phyloP scores from a whole-genome alignment of 2,797 vertebrate species.

The Urosaurus nigricauda region DNA sequence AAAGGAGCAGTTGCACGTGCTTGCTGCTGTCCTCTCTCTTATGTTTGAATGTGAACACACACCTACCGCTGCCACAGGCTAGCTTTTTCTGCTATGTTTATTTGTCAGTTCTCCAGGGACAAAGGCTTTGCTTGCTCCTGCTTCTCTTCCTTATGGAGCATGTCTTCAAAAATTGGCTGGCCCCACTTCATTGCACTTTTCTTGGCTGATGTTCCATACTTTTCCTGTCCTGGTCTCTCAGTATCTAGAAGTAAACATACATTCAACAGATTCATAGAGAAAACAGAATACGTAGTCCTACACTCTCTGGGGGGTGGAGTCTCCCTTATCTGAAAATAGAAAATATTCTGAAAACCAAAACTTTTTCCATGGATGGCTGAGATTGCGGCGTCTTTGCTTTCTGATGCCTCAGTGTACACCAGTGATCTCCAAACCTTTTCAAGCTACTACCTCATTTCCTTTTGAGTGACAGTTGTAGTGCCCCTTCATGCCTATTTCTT shows the following conservation, averaged over 20 bases:
- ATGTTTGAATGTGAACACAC: not conserved
- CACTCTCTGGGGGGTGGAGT: too few relatives aligned
- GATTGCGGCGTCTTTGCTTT: too few relatives aligned
- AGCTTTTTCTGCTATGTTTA: conserved; percentile 59
- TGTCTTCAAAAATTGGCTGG: conserved; percentile 69
- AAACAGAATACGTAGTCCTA: rapidly evolving
- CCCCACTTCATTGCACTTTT: conserved; percentile 70
- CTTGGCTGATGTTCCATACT: conserved; percentile 66
- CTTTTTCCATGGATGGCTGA: too few relatives aligned
- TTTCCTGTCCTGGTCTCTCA: conserved; percentile 74
- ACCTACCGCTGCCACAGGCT: conserved; percentile 52
- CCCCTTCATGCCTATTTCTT: too few relatives aligned
- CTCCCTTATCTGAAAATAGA: too few relatives aligned
- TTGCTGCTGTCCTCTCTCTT: not conserved
- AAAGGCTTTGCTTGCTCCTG: conserved; percentile 64
- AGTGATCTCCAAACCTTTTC: too few relatives aligned
- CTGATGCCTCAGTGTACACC: too few relatives aligned
- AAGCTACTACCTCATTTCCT: too few relatives aligned
- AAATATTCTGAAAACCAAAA: too few relatives aligned
- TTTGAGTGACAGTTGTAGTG: too few relatives aligned
- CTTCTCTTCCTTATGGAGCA: conserved; percentile 64
- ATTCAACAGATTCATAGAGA: conserved; percentile 6
- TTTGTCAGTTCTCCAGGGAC: conserved; percentile 68
- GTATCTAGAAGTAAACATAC: conserved; percentile 73
- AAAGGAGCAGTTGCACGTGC: conserved; percentile 57